Conservation (phyloP, 2,888 invertebrate species). For the Pteria penguin region DNA sequence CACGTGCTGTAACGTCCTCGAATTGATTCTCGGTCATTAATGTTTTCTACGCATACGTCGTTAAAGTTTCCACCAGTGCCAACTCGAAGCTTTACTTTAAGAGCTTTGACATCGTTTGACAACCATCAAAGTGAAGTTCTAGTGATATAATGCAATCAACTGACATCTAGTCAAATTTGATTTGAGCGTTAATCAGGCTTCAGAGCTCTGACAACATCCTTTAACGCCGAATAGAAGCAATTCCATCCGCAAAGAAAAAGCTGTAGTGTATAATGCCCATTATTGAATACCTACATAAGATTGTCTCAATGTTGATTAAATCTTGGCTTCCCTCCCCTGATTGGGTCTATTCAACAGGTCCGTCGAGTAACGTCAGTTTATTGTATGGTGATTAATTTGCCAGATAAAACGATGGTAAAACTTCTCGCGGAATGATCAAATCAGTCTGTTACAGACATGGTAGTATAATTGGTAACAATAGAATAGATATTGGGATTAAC, state of each 20-base stretch:
- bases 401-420: constrained; percentile 23
- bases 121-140: no score
- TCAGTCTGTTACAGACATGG: neutral
- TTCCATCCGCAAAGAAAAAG: neutral
- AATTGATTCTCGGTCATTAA: no score
- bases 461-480: neutral
- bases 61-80: no score
- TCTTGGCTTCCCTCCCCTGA: neutral
- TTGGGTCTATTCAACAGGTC: constrained; percentile 28
- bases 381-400: constrained; percentile 26
- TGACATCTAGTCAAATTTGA: neutral
- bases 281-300: neutral
- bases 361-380: constrained; percentile 11
- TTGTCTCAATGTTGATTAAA: neutral
- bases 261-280: neutral
- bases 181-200: neutral
- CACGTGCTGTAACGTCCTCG: no score
- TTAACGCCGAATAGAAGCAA: neutral
- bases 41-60: no score
- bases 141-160: no score
- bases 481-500: neutral
- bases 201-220: neutral
- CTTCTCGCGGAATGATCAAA: neutral
- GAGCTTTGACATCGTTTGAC: no score
- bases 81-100: no score